Percentiles rank a stretch among this genome's conserved stretches.
Conservation (phyloP, 2,888 invertebrate genomes). For the Lutraria lutraria region DNA sequence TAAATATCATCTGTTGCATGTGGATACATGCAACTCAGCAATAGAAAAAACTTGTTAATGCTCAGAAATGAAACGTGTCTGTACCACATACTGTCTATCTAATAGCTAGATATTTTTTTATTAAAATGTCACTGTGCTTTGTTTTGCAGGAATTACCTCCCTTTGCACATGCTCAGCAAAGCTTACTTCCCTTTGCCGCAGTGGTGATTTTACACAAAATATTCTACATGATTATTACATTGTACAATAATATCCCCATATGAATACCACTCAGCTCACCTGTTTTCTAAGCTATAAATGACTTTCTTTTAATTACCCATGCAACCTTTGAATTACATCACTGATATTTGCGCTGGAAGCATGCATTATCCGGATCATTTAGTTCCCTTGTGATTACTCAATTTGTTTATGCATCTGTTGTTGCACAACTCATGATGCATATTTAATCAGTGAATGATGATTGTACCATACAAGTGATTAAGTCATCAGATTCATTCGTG, state of each 20-base stretch:
- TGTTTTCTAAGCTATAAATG: background rate
- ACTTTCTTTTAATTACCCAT: background rate
- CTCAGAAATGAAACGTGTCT: too few relatives aligned
- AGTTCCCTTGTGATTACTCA: background rate
- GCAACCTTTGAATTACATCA: background rate
- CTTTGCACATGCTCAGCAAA: too few relatives aligned
- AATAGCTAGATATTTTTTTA: too few relatives aligned
- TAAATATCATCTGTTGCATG: background rate
- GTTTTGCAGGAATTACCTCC: background rate
- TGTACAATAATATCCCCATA: background rate
- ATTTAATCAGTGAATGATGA: background rate
- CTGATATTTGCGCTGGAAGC: background rate
- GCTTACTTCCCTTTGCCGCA: background rate
- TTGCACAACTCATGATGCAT: background rate
- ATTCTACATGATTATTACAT: background rate
- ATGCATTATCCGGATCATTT: background rate
- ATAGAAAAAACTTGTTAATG: too few relatives aligned
- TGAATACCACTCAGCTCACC: background rate
- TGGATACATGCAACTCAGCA: too few relatives aligned
- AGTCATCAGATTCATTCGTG: background rate
- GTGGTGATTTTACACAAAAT: background rate
- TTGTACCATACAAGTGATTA: background rate
- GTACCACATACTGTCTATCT: too few relatives aligned
- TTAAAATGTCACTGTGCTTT: too few relatives aligned
- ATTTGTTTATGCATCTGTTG: background rate